These are phyloP conservation scores for Scartelaos histophorus DNA, from an alignment of 2,113 vertebrate genomes.

Conservation along the genomic window DNA sequence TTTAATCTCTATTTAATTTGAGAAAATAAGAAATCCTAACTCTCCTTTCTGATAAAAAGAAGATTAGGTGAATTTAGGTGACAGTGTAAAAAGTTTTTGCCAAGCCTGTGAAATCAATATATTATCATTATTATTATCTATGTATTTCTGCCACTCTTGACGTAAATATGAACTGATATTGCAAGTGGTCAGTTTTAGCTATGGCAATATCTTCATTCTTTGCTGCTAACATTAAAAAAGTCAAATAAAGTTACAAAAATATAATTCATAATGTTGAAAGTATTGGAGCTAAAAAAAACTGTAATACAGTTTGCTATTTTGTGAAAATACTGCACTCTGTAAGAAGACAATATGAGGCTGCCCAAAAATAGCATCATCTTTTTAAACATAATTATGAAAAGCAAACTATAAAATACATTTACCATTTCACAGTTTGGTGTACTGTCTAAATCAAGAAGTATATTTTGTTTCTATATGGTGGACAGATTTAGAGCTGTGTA, in stretches of 20 bases:
- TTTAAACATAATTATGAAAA: background rate
- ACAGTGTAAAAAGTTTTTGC: too few species aligned
- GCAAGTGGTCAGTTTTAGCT: background rate
- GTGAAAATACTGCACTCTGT: slow-evolving; percentile 37
- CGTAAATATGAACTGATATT: background rate
- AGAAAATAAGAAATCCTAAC: too few species aligned
- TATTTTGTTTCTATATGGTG: slow-evolving; percentile 68
- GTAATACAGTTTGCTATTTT: background rate
- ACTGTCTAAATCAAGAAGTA: background rate
- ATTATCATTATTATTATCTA: background rate
- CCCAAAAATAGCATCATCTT: background rate
- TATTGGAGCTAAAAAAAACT: background rate
- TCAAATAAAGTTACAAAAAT: too few species aligned
- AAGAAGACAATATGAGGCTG: slow-evolving; percentile 4
- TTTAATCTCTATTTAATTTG: too few species aligned
- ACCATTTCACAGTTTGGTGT: background rate
- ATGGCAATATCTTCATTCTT: background rate
- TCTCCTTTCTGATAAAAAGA: too few species aligned
- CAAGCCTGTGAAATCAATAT: background rate
- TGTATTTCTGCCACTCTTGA: background rate
- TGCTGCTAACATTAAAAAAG: background rate
- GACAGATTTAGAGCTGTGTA: slow-evolving; percentile 78
- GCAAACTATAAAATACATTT: background rate
- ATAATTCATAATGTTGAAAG: background rate
- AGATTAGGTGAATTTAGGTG: too few species aligned